A percentile compares a stretch with the other conserved stretches of the same genome.
These are phyloP conservation scores for Zophobas atratus DNA, from an alignment of 1,140 invertebrate genomes.

Conservation along the genomic window DNA sequence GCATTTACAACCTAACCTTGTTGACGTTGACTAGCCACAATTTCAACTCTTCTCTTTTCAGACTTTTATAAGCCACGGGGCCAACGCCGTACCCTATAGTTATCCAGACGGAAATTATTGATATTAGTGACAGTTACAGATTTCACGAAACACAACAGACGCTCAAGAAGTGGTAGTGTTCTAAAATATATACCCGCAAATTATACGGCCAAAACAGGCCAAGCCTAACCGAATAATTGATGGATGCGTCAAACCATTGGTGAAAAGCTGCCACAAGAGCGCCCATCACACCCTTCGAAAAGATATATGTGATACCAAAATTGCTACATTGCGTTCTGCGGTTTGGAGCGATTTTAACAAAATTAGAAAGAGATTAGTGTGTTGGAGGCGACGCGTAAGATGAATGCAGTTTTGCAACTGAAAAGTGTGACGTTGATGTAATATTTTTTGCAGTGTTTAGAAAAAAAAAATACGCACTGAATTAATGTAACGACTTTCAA, in stretches of 20 bases:
- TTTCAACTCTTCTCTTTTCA: background rate
- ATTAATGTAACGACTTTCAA: too few species aligned
- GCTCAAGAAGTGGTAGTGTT: constrained; percentile 31
- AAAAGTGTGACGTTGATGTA: too few species aligned
- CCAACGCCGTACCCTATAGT: constrained; percentile 14
- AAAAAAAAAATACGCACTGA: too few species aligned
- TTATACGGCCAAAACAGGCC: constrained; percentile 34
- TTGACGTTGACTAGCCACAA: too few species aligned
- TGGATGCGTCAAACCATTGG: constrained; percentile 27
- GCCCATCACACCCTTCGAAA: constrained; percentile 14
- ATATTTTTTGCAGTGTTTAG: too few species aligned
- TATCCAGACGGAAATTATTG: constrained; percentile 34
- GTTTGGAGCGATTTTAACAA: constrained; percentile 5
- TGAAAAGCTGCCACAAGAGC: constrained; percentile 29
- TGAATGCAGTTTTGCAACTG: too few species aligned
- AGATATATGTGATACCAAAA: constrained; percentile 41
- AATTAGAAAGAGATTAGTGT: background rate
- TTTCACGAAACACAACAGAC: constrained; percentile 36
- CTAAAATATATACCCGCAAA: constrained; percentile 41
- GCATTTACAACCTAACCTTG: too few species aligned
- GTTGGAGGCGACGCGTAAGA: too few species aligned
- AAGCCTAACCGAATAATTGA: constrained; percentile 40
- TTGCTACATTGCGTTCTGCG: constrained; percentile 11
- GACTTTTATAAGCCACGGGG: constrained; percentile 20
- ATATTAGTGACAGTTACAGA: constrained; percentile 42